These are phyloP conservation scores for Drosophila lini DNA, from an alignment of 1,140 invertebrate genomes.

Conservation along the genomic window DNA sequence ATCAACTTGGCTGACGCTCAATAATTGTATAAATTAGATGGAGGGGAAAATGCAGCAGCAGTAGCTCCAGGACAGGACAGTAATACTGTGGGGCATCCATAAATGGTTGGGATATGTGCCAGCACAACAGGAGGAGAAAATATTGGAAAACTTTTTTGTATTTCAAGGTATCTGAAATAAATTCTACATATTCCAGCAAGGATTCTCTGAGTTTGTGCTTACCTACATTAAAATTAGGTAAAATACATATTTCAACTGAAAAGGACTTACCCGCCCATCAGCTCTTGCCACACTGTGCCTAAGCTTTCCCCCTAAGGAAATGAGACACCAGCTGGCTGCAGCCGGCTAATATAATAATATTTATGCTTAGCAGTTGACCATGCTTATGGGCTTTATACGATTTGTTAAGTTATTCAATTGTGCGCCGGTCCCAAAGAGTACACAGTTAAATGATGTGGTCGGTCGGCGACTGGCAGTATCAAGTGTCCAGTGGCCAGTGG, in stretches of 20 bases:
- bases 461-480: slow-evolving; percentile 37
- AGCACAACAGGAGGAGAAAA: neutral
- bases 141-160: neutral
- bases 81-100: slow-evolving; percentile 8
- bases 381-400: slow-evolving; percentile 74
- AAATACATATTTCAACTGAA: neutral
- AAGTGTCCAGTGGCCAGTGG: slow-evolving; percentile 32
- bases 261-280: too few relatives aligned
- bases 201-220: too few relatives aligned
- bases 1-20: slow-evolving; percentile 56
- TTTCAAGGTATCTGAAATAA: neutral
- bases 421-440: slow-evolving; percentile 25
- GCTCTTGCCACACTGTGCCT: neutral
- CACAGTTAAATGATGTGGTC: slow-evolving; percentile 45
- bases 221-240: too few relatives aligned
- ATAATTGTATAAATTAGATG: slow-evolving; percentile 81
- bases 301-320: slow-evolving; percentile 2
- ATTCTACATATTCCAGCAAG: neutral
- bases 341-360: slow-evolving; percentile 79
- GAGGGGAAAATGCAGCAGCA: slow-evolving; percentile 18
- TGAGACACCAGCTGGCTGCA: slow-evolving; percentile 30
- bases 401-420: slow-evolving; percentile 78
- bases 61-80: neutral
- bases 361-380: slow-evolving; percentile 73
- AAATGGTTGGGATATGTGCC: neutral